phyloP scores from a whole-genome alignment of 2,888 invertebrate species.

The Pyrochroa serraticornis region DNA sequence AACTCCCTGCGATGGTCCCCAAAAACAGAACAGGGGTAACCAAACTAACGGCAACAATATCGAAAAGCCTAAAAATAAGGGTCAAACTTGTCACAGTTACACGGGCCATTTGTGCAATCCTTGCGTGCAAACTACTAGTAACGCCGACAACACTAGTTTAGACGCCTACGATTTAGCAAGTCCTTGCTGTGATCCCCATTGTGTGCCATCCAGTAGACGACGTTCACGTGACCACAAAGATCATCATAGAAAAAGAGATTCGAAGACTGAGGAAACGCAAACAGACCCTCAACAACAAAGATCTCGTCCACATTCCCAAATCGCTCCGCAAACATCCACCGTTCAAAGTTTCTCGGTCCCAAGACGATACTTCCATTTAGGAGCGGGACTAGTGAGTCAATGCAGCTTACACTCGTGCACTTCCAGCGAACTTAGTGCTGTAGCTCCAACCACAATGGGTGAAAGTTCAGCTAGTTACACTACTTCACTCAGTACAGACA shows the following conservation, averaged over 20 bases:
- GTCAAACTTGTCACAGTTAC: slow-evolving; percentile 47
- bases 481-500: slow-evolving; percentile 85
- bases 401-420: slow-evolving; percentile 85
- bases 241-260: slow-evolving; percentile 61
- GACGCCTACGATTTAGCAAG: slow-evolving; percentile 88
- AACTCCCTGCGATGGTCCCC: slow-evolving; percentile 60
- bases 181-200: slow-evolving; percentile 85
- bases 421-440: slow-evolving; percentile 74
- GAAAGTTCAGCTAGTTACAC: slow-evolving; percentile 83
- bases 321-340: slow-evolving; percentile 41
- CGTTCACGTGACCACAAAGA: slow-evolving; percentile 65
- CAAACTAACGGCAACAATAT: slow-evolving; percentile 38
- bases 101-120: slow-evolving; percentile 72
- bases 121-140: slow-evolving; percentile 67
- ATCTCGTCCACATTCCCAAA: slow-evolving; percentile 52
- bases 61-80: slow-evolving; percentile 48
- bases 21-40: slow-evolving; percentile 46
- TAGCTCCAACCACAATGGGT: slow-evolving; percentile 62
- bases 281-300: slow-evolving; percentile 58
- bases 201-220: slow-evolving; percentile 71
- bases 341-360: slow-evolving; percentile 41
- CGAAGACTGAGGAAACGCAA: slow-evolving; percentile 57
- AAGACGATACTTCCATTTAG: slow-evolving; percentile 68
- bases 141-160: slow-evolving; percentile 77
- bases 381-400: slow-evolving; percentile 74